Base-by-base conservation (phyloP, 2,113 vertebrate species). In the Festucalex cinctus region DNA sequence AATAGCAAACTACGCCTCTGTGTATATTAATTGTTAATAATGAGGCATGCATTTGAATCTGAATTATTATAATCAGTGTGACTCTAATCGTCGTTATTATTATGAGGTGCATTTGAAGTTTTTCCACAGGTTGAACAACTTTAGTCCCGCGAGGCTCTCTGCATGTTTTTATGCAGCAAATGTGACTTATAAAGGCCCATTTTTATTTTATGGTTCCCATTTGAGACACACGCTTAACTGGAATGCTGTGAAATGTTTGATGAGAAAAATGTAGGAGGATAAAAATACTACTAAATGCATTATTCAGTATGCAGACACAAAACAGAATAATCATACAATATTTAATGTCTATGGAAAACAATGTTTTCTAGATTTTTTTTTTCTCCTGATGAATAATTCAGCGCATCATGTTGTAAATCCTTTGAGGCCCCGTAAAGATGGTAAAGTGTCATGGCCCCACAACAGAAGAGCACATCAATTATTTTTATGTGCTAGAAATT, bases 341-440 rank as follows among this genome's bases (percentile, higher is more conserved):
- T 64, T 56, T 51, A 68, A 70, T 28, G 41, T 61, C 36, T 17
- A 70, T 67, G 76, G 51, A 49, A 71, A 75, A 49, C 60, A 10
- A 44, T 20, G 57, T 59, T 53, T 60, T 70, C 74, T 65, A 9
- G n/a, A 36, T 70, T 77, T 74, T 69, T 2, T 3, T 41, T 41
- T 41, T 37, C 12, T 20, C 17, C 44, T 46, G 72, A 82, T 82
- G 77, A 82, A 86, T 86, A 71, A 82, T 86, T 83, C 66, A 83
- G 10, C 61, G 53, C 68, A 72, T 80, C 63, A 69, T 63, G 51
- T 57, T 51, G n/a, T 7, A n/a, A 51, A 51, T 51, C 48, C n/a
- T 22, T 51, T 51, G 20, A n/a, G 48, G 20, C 1, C 9, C 48
- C 8, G 8, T 9, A 51, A n/a, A 4, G 20, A 51, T 51, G 48